Conservation (phyloP, 1,140 invertebrate species). For the Heliconius congener region DNA sequence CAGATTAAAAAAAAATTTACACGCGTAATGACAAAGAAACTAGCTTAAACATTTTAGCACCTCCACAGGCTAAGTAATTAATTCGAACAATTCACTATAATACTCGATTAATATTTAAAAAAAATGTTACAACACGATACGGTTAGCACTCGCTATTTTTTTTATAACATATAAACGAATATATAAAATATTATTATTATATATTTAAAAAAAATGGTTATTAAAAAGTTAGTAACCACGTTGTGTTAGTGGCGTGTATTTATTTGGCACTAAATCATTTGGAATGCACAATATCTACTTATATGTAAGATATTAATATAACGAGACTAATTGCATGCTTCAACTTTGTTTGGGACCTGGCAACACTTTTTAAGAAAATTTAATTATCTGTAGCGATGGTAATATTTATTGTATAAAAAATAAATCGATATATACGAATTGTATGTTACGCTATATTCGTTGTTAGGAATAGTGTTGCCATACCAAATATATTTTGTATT, state of each 20-base stretch:
- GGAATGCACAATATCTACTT: conserved; percentile 73
- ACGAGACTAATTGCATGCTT: conserved; percentile 8
- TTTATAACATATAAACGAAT: conserved; percentile 53
- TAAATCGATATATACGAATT: conserved; percentile 3
- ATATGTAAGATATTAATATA: conserved; percentile 51
- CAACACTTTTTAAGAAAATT: conserved; percentile 28
- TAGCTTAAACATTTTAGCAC: conserved; percentile 71
- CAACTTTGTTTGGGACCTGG: conserved; percentile 22
- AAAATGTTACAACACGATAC: conserved; percentile 61
- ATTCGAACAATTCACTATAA: conserved; percentile 58
- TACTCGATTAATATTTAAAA: conserved; percentile 45
- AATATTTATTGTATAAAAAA: conserved; percentile 11
- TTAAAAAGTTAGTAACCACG: conserved; percentile 57
- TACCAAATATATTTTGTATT: conserved; percentile 1
- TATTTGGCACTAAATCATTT: conserved; percentile 79
- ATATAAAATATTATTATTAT: conserved; percentile 51
- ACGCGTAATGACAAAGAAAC: conserved; percentile 47
- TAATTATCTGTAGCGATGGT: neutral
- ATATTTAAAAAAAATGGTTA: conserved; percentile 64
- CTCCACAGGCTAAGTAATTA: conserved; percentile 65
- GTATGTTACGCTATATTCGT: conserved; percentile 7
- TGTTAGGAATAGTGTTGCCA: conserved; percentile 20
- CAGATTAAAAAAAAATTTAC: conserved; percentile 5
- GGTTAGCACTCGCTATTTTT: conserved; percentile 56
- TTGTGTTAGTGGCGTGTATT: conserved; percentile 22